Base-by-base conservation (phyloP, 2,888 invertebrate genomes). In the Melieria picta region DNA sequence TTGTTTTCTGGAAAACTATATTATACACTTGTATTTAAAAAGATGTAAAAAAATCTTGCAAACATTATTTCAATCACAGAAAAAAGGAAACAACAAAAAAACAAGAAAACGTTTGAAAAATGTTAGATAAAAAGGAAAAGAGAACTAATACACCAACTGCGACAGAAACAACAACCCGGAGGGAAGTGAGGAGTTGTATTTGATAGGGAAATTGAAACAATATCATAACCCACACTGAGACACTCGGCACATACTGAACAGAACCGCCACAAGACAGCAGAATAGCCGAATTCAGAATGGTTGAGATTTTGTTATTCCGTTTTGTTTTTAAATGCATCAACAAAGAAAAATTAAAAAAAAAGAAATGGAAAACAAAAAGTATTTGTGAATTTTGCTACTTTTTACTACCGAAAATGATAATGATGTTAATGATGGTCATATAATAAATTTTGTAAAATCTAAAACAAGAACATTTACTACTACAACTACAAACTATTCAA, bases 371-470 rank as follows among this genome's bases (percentile, higher is more conserved):
- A 30, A 62, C n/a, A 62, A 62, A 63, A 46, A 69, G 57, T 63
- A 69, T 69, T 63, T 69, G 69, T 69, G 69, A 69, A 69, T 69
- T 69, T 69, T 69, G 69, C 69, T 69, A 69, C 69, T 57, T 69
- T 50, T 69, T 69, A 69, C 69, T 69, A 69, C 69, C 47, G 48
- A 63, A 55, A 63, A 69, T 61, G 56, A 67, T 61, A 42, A 57
- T 47, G 46, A 63, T 46, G 46, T 46, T 11, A 45, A 62, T 56
- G 47, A 63, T 69, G 62, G 30, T 74, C 71, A 77, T 73, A 77
- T 30, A 30, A 30, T 30, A 30, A 30, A 73, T 76, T 76, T 75
- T 72, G 72, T 74, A 74, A 67, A 73, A 63, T 63, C 60, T 60
- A 16, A 71, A 70, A 56, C 55, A 70, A 47, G 47, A 30, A 30